Evolutionary conservation across 2,888 invertebrate genomes (phyloP).

Genomic region (Yponomeuta cagnagella): DNA sequence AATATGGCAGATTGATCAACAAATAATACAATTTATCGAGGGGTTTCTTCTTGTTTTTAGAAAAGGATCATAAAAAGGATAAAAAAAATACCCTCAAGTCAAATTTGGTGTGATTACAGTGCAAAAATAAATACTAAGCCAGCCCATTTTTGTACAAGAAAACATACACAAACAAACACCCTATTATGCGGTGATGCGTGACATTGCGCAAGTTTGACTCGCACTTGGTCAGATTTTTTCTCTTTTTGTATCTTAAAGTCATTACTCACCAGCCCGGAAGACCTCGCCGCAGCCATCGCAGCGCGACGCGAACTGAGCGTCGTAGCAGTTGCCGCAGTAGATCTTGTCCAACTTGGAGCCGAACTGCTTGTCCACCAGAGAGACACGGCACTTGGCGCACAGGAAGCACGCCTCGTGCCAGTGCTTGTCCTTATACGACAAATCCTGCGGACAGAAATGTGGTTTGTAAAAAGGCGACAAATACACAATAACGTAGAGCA

Average conservation of each 20-base stretch:
- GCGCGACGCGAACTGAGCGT: constrained; percentile 98
- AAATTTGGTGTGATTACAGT: too few species aligned
- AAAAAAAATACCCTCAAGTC: too few species aligned
- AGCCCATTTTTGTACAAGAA: too few species aligned
- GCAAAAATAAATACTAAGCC: too few species aligned
- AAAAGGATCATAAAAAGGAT: too few species aligned
- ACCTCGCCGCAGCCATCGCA: constrained; percentile 99
- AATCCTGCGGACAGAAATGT: constrained; percentile 84
- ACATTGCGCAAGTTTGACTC: too few species aligned
- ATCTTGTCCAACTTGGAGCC: constrained; percentile 99
- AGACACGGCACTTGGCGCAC: constrained; percentile 98
- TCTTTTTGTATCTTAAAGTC: neutral
- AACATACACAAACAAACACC: too few species aligned
- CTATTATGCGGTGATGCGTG: too few species aligned
- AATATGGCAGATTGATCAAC: too few species aligned
- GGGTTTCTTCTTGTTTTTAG: too few species aligned
- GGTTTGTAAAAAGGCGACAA: neutral
- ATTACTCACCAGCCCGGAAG: constrained; percentile 96
- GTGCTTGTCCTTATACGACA: constrained; percentile 99
- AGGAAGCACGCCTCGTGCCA: constrained; percentile 99
- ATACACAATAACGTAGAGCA: neutral
- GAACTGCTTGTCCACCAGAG: constrained; percentile 99
- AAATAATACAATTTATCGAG: too few species aligned
- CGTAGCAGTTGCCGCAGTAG: constrained; percentile 99
- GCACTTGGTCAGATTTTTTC: neutral